phyloP scores from a whole-genome alignment of 2,797 vertebrate species.

The Aulostomus chinensis region DNA sequence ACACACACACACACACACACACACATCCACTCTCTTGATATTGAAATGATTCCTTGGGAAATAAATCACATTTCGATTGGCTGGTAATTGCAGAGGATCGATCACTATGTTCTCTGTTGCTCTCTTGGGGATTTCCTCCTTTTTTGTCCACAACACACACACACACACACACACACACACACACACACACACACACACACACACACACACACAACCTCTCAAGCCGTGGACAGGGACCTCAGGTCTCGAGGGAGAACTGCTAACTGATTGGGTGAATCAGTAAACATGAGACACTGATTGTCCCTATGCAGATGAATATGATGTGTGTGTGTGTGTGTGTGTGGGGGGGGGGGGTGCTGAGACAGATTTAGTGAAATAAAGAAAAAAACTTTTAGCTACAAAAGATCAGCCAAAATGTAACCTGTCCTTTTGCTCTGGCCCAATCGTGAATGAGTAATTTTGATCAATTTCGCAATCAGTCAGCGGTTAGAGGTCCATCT shows the following conservation, averaged over 20 bases:
- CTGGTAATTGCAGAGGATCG: conserved; percentile 98
- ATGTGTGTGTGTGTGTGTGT: conserved; percentile 23
- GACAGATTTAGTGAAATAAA: conserved; percentile 15
- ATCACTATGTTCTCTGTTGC: conserved; percentile 83
- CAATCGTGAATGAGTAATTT: conserved; percentile 70
- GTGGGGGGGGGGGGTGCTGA: not conserved
- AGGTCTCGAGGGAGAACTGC: conserved; percentile 63
- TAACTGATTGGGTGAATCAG: conserved; percentile 76
- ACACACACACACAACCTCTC: conserved; percentile 17
- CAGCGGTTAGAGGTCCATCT: conserved; percentile 56
- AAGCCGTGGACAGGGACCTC: conserved; percentile 43
- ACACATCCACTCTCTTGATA: conserved; percentile 81
- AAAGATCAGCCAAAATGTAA: too few relatives aligned
- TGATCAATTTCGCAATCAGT: conserved; percentile 72
- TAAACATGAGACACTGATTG: conserved; percentile 78
- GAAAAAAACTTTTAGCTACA: not conserved
- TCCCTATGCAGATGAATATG: conserved; percentile 72
- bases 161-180: conserved; percentile 10
- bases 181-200: conserved; percentile 16
- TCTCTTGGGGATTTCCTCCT: conserved; percentile 81
- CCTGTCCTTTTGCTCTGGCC: not conserved
- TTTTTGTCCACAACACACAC: conserved; percentile 41
- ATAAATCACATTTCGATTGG: conserved; percentile 99
- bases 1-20: conserved; percentile 9
- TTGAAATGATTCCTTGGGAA: conserved; percentile 98